These are phyloP conservation scores for Mormyrops attenuatus DNA, from an alignment of 2,797 vertebrate species.

Conservation along the genomic window DNA sequence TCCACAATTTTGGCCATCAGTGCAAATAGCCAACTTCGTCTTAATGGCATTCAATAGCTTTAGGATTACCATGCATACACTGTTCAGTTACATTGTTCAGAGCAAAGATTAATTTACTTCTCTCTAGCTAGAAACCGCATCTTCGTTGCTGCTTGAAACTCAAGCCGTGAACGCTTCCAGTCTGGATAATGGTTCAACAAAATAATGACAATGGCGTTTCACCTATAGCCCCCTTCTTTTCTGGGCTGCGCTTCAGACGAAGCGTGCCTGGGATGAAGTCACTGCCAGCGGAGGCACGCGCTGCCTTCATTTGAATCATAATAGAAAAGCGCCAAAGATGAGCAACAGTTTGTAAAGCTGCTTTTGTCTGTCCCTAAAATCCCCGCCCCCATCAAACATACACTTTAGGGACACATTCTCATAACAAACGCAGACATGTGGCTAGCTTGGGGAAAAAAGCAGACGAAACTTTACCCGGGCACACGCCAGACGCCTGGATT, in stretches of 20 bases:
- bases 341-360: constrained; percentile 53
- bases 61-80: neutral
- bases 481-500: constrained; percentile 21
- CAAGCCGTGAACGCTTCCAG: constrained; percentile 30
- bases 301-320: constrained; percentile 56
- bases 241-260: constrained; percentile 24
- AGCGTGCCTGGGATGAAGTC: constrained; percentile 47
- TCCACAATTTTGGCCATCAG: neutral
- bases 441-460: neutral
- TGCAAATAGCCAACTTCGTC: neutral
- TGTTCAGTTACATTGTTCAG: constrained; percentile 28
- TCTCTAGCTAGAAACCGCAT: constrained; percentile 15
- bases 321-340: constrained; percentile 40
- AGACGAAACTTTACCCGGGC: constrained; percentile 5
- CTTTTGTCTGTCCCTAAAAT: constrained; percentile 26
- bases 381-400: constrained; percentile 16
- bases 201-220: constrained; percentile 32
- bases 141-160: constrained; percentile 25
- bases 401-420: constrained; percentile 15
- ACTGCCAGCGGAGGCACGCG: constrained; percentile 59
- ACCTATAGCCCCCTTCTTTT: constrained; percentile 19
- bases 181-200: constrained; percentile 31
- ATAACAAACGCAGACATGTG: constrained; percentile 20
- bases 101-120: constrained; percentile 24
- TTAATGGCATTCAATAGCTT: neutral